phyloP scores from a whole-genome alignment of 2,888 invertebrate genomes.

The Carabus problematicus region DNA sequence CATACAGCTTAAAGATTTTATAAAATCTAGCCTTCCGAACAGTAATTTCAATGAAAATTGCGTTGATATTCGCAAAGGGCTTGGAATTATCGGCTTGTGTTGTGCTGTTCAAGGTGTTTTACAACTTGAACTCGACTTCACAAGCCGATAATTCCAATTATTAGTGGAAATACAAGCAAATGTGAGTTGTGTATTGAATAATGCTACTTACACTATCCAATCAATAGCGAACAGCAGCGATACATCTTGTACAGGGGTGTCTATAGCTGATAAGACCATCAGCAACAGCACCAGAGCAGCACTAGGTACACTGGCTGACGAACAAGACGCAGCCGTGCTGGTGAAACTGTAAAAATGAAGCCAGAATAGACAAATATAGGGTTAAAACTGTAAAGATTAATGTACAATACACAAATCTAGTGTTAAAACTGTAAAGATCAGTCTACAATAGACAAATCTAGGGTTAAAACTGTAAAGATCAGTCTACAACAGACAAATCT shows the following conservation, averaged over 20 bases:
- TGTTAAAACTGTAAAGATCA: constrained; percentile 73
- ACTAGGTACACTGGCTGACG: constrained; percentile 86
- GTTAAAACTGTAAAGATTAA: constrained; percentile 57
- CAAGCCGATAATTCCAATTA: too few species aligned
- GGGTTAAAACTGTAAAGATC: background rate
- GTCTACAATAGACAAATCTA: constrained; percentile 11
- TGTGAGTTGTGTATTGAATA: too few species aligned
- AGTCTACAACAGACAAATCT: constrained; percentile 90
- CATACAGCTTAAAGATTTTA: background rate
- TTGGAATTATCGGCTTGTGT: too few species aligned
- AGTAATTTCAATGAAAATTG: too few species aligned
- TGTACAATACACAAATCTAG: constrained; percentile 87
- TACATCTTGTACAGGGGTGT: constrained; percentile 82
- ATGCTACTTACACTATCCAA: constrained; percentile 88
- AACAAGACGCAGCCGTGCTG: constrained; percentile 86
- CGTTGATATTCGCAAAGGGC: too few species aligned
- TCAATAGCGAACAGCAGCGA: constrained; percentile 85
- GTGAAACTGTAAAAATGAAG: constrained; percentile 70
- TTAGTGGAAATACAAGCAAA: too few species aligned
- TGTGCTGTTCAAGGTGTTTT: too few species aligned
- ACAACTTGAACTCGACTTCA: too few species aligned
- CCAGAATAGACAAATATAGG: constrained; percentile 13
- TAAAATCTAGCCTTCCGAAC: too few species aligned
- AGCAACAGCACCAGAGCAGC: constrained; percentile 83
- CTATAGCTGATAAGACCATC: constrained; percentile 82